Base-by-base conservation (phyloP, 2,888 invertebrate genomes). In the Hypercompe scribonia region DNA sequence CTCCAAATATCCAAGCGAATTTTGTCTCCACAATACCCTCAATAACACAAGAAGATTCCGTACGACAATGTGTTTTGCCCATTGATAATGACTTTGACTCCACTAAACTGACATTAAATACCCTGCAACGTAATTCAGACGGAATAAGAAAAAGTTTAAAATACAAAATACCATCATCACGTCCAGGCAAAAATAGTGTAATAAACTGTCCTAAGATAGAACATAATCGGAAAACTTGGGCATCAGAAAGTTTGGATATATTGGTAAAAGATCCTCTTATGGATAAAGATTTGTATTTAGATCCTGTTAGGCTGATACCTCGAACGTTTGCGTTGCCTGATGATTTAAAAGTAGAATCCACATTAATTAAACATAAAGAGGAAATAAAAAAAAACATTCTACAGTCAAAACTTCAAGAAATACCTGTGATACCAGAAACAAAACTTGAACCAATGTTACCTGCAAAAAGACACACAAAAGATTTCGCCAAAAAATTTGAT, bases 101-200 rank as follows among this genome's bases (percentile, higher is more conserved):
- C 18, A 61, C 28, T 0, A 28, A 18, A 18, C 18, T 18, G 5
- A 61, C 7, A 15, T 5, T 31, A 61, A 61, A 15, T 61, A 18
- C 31, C 31, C 8, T 50, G 24, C 42, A 36, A 2, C 70, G 67
- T 2, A 50, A 34, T 46, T 61, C 67, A 21, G 70, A 73, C n/a
- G 73, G 66, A n/a, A 73, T 70, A 50, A 34, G 70, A 61, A 73
- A 73, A 33, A 28, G 61, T 28, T 42, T n/a, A 2, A 68, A 65
- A 21, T 65, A 15, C 24, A n/a, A 54, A 42, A 33, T 73, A 24
- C 72, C 72, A 15, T 69, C 72, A 13, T 73, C 73, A 33, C 63
- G 46, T 10, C 65, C 64, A 2, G 70, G 70, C 0, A 70, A 13
- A 31, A 73, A 70, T 21, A 50, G 34, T n/a, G 36, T 70, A 34